phyloP scores from a whole-genome alignment of 2,113 vertebrate species.

The Cottus gobio region DNA sequence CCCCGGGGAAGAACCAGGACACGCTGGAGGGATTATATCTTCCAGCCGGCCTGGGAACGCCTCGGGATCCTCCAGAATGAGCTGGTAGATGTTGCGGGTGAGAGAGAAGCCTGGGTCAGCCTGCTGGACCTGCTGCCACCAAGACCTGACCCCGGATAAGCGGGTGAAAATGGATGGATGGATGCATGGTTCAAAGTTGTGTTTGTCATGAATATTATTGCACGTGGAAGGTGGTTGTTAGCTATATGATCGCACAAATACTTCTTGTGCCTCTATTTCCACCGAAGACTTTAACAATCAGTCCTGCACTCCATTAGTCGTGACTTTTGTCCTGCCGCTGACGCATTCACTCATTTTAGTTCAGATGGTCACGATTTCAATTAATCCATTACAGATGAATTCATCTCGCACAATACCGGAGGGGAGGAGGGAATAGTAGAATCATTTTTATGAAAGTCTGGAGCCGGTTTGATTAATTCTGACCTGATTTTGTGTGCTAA shows the following conservation, averaged over 20 bases:
- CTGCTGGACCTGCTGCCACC: too few species aligned
- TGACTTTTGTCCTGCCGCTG: constrained; percentile 15
- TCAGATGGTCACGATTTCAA: constrained; percentile 36
- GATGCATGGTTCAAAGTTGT: background rate
- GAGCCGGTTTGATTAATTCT: constrained; percentile 49
- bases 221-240: background rate
- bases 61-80: too few species aligned
- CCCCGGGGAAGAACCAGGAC: too few species aligned
- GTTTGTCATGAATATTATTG: background rate
- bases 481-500: constrained; percentile 43
- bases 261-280: background rate
- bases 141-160: too few species aligned
- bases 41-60: too few species aligned
- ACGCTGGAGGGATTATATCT: too few species aligned
- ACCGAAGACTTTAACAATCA: background rate
- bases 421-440: background rate
- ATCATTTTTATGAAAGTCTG: constrained; percentile 23
- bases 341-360: constrained; percentile 12
- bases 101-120: too few species aligned
- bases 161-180: too few species aligned
- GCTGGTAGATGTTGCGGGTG: too few species aligned
- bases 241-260: background rate
- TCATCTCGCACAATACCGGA: constrained; percentile 5
- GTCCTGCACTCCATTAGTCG: background rate
- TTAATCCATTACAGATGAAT: constrained; percentile 47